Base-by-base conservation (phyloP, 2,888 invertebrate species). In the Elmis aenea region DNA sequence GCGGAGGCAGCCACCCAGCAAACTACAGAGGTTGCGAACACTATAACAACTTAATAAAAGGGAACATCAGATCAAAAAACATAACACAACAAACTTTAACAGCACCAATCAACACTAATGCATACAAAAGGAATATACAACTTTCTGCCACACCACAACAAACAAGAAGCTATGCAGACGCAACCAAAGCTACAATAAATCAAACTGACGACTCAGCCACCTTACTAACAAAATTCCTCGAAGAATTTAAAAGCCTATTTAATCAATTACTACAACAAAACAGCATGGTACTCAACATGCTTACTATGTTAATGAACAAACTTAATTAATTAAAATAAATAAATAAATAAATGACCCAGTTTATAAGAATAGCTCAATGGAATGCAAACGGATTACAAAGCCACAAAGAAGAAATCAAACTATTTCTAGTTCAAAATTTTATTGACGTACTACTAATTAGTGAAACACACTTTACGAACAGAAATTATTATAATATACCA, bases 11-110 rank as follows among this genome's bases (percentile, higher is more conserved):
- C 12, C 44, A 50, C 31, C 40, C 33, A 5, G 38, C 47, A 8
- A 50, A 35, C 18, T 48, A 50, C 20, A 45, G 42, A 33, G 42
- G 45, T 11, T 48, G 47, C 26, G 26, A 30, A 23, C 13, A n/a
- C 14, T 40, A 40, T 23, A 25, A 28, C 5, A 13, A 16, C 3
- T 12, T 39, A 2, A 8, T 16, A 30, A 39, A 33, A 13, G 11
- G 9, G 13, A 10, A 26, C 6, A 26, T 5, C 13, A 4, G 6
- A 26, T n/a, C n/a, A n/a, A n/a, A n/a, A n/a, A 11, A 10, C 26
- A 11, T 5, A 12, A 26, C 6, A 26, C 10, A 12, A 3, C 13
- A 16, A 13, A 14, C 14, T 13, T 8, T 21, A 20, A 14, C 16
- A 22, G 8, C n/a, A 3, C 18, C 15, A 13, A 4, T 25, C 16